These are phyloP conservation scores for Tanaodytes sp. DNA, from an alignment of 2,888 invertebrate species.

Conservation along the genomic window DNA sequence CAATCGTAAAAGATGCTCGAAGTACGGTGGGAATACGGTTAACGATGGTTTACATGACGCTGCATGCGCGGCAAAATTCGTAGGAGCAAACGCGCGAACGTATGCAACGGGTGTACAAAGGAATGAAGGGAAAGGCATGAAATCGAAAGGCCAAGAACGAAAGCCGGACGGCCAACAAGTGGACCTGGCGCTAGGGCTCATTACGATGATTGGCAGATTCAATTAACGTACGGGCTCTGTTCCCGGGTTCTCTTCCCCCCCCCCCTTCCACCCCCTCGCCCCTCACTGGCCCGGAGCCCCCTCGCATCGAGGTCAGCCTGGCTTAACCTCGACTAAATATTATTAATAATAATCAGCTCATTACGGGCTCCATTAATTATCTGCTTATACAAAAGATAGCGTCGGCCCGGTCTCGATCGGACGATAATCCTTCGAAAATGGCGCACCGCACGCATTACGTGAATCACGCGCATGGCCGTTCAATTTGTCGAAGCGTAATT, in stretches of 20 bases:
- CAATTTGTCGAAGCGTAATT: conserved; percentile 54
- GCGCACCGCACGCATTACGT: conserved; percentile 41
- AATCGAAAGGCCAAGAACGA: conserved; percentile 57
- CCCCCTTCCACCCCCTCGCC: conserved; percentile 24
- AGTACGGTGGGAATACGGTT: no score
- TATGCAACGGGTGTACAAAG: conserved; percentile 28
- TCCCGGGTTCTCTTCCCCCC: conserved; percentile 58
- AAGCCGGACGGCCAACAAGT: conserved; percentile 58
- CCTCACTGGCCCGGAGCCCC: conserved; percentile 50
- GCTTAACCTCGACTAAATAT: conserved; percentile 72
- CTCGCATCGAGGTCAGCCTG: conserved; percentile 67
- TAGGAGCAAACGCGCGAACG: conserved; percentile 35
- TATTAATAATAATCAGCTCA: conserved; percentile 73
- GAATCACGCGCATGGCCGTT: conserved; percentile 40
- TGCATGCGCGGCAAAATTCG: no score
- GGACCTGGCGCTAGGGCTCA: conserved; percentile 76
- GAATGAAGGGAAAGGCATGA: conserved; percentile 47
- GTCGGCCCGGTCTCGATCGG: conserved; percentile 60
- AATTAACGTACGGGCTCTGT: conserved; percentile 76
- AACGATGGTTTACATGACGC: no score
- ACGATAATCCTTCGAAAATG: conserved; percentile 51
- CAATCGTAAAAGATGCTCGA: no score
- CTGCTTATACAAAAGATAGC: conserved; percentile 58
- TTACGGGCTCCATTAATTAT: conserved; percentile 72
- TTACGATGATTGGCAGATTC: conserved; percentile 87